phyloP scores from a whole-genome alignment of 2,113 vertebrate species.

The Erpornis zantholeuca region DNA sequence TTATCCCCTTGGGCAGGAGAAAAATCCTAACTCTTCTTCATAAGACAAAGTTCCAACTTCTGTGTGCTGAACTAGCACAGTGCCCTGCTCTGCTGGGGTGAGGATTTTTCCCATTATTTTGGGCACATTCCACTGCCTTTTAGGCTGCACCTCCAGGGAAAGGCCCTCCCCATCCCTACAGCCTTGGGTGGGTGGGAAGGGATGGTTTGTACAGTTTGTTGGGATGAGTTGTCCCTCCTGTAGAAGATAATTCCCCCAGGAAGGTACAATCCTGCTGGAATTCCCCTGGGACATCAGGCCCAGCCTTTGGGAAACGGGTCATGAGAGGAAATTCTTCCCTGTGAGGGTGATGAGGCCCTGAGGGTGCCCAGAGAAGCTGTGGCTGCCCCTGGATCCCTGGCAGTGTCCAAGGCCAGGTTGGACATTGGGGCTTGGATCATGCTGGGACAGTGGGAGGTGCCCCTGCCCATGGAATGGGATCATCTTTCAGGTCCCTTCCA shows the following conservation, averaged over 20 bases:
- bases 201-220: background rate
- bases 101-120: background rate
- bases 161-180: background rate
- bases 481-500: accelerated
- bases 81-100: background rate
- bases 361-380: accelerated
- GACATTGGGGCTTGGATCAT: background rate
- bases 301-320: background rate
- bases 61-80: background rate
- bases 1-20: background rate
- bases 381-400: background rate
- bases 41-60: background rate
- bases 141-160: background rate
- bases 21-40: background rate
- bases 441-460: accelerated
- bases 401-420: accelerated
- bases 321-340: background rate
- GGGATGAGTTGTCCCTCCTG: accelerated
- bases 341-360: accelerated
- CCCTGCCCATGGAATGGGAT: background rate
- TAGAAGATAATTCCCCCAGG: background rate
- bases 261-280: background rate
- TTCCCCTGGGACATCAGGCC: accelerated
- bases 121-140: background rate
- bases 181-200: accelerated